Base-by-base conservation (phyloP, 2,888 invertebrate species). In the Tachystola acroxantha region DNA sequence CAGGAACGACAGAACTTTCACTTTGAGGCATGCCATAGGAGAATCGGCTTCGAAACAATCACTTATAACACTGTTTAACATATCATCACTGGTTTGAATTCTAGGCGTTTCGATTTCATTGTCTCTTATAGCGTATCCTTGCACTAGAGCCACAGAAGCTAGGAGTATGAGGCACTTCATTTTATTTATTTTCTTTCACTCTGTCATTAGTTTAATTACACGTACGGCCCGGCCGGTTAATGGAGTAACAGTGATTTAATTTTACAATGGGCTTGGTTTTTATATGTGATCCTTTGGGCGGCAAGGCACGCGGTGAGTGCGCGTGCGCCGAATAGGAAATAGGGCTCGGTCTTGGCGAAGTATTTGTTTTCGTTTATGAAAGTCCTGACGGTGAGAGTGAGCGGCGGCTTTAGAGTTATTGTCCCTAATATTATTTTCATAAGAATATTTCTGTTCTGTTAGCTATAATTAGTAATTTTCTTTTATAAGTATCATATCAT, bases 1-100 rank as follows among this genome's bases (percentile, higher is more conserved):
- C 81, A 95, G 82, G 77, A 92, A 94, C 37, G 89, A 89, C 19
- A 95, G 84, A 57, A 94, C 92, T 79, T 93, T 92, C 72, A 90
- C 89, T 80, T 94, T 94, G 51, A 94, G 88, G 60, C 94, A 95
- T 31, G 88, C 84, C 67, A 91, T 89, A 70, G 93, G 91, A 5
- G 90, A 89, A 42, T 90, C 89, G 32, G 89, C 88, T 50, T 88
- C 88, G 64, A 92, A 89, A 84, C 95, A 95, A 66, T 91, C 91
- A 79, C 91, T 91, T 55, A 94, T 86, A 57, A 92, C 91, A 63
- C 90, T 89, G 40, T 91, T 88, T 52, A 94, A 88, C 31, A 94
- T 80, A 68, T 92, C 91, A 55, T 92, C 92, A 70, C 92, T 91
- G 47, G 89, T 89, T 55, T 81, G 70, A 53, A 92, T 88, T 43